Conservation (phyloP, 2,797 vertebrate species). For the Periophthalmus magnuspinnatus region DNA sequence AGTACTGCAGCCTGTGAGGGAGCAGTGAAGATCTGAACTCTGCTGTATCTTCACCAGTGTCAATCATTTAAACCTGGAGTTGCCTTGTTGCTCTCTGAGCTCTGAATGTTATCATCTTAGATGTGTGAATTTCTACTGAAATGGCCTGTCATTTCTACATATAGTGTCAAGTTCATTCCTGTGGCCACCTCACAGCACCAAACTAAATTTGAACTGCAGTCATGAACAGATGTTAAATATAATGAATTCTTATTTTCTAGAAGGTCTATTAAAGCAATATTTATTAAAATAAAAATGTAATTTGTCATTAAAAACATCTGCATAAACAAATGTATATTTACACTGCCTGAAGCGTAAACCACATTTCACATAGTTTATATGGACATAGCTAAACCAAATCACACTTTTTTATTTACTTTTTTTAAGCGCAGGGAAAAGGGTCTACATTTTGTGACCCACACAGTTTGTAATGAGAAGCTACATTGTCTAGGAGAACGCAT, state of each 20-base stretch:
- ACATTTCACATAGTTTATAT: slow-evolving; percentile 78
- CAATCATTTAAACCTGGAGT: slow-evolving; percentile 67
- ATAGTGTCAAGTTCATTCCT: slow-evolving; percentile 67
- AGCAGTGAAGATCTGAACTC: slow-evolving; percentile 54
- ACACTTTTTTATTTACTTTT: slow-evolving; percentile 50
- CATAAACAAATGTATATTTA: slow-evolving; percentile 47
- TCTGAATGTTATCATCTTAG: slow-evolving; percentile 71
- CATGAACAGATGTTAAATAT: slow-evolving; percentile 38
- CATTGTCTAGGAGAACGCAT: slow-evolving; percentile 44
- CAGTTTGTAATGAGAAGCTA: slow-evolving; percentile 60
- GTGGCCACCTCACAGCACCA: slow-evolving; percentile 59
- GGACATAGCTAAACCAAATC: slow-evolving; percentile 80
- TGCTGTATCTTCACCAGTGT: slow-evolving; percentile 31
- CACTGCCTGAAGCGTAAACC: slow-evolving; percentile 80
- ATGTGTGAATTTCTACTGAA: slow-evolving; percentile 75
- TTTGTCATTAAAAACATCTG: slow-evolving; percentile 47
- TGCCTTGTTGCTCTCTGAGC: slow-evolving; percentile 72
- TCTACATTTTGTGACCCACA: slow-evolving; percentile 46
- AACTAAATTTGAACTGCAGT: slow-evolving; percentile 10
- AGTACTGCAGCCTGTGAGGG: slow-evolving; percentile 69
- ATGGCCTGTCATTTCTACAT: slow-evolving; percentile 48
- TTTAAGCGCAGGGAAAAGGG: slow-evolving; percentile 59
- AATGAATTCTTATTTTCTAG: slow-evolving; percentile 38
- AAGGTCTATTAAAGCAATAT: slow-evolving; percentile 57
- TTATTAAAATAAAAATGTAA: slow-evolving; percentile 42